Conservation (phyloP, 2,113 vertebrate species). For the Syngnathus typhle region DNA sequence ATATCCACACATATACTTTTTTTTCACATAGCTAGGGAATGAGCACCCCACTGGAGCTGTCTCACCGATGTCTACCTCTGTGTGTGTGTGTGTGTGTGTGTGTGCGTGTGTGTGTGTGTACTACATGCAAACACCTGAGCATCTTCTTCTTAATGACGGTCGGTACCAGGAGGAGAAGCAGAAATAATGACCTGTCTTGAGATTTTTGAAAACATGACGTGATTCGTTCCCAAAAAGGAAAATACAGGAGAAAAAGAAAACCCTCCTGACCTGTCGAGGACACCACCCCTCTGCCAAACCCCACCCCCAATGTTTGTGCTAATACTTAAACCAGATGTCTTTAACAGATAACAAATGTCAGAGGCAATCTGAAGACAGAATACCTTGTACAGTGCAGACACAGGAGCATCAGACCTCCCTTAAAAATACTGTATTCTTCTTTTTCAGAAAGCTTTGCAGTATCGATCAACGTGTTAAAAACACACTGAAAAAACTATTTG, state of each 20-base stretch:
- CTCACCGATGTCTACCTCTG: conserved; percentile 1
- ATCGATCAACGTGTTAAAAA: neutral
- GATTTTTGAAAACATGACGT: conserved; percentile 51
- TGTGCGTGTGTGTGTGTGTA: conserved; percentile 2
- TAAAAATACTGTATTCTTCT: neutral
- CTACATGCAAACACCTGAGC: conserved; percentile 7
- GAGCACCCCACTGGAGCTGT: neutral
- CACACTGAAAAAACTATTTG: neutral
- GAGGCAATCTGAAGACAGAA: conserved; percentile 52
- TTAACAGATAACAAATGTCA: conserved; percentile 72
- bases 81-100: conserved; percentile 4
- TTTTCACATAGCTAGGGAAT: conserved; percentile 40
- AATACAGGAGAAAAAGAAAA: conserved; percentile 18
- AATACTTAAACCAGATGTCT: conserved; percentile 71
- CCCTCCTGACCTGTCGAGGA: neutral
- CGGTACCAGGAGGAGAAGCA: conserved; percentile 33
- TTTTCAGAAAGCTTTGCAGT: neutral
- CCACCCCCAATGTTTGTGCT: conserved; percentile 40
- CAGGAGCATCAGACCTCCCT: neutral
- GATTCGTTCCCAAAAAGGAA: conserved; percentile 20
- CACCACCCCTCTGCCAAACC: conserved; percentile 30
- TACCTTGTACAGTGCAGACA: conserved; percentile 67
- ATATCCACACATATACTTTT: conserved; percentile 58
- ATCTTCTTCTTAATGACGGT: conserved; percentile 9
- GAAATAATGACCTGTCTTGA: conserved; percentile 52